Conservation (phyloP, 1,140 invertebrate species). For the Yoshiicerus persimilis region DNA sequence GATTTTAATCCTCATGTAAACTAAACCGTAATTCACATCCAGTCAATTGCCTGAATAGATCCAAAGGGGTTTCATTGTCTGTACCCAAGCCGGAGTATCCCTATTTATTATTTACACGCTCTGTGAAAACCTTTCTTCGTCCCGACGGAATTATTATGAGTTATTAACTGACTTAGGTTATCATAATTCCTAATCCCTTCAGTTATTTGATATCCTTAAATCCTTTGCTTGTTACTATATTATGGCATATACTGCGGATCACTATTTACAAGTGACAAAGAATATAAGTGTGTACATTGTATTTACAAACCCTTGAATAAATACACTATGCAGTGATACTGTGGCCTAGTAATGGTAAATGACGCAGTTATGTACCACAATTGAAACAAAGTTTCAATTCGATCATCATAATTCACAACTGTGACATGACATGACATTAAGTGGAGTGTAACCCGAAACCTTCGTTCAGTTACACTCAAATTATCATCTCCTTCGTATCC, state of each 20-base stretch:
- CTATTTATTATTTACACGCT: not conserved
- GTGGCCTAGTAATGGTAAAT: not conserved
- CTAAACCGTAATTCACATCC: not conserved
- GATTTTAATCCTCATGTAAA: not conserved
- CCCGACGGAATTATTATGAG: conserved; percentile 18
- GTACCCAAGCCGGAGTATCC: not conserved
- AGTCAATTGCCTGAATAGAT: not conserved
- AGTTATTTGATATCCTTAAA: not conserved
- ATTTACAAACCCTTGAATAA: not conserved
- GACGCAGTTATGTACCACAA: not conserved
- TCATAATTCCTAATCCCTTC: conserved; percentile 7
- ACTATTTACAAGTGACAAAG: not conserved
- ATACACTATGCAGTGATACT: not conserved
- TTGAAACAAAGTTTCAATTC: conserved; percentile 12
- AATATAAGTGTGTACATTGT: not conserved
- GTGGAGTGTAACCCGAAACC: not conserved
- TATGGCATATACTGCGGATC: not conserved
- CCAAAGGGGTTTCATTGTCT: not conserved
- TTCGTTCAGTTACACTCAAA: not conserved
- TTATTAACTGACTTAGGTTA: conserved; percentile 10
- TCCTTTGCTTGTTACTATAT: not conserved
- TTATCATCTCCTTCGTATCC: not conserved
- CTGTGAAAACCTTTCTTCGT: not conserved
- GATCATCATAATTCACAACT: conserved; percentile 5
- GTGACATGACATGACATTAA: conserved; percentile 11